Percentiles rank a stretch among this genome's conserved stretches.
Evolutionary conservation across 2,113 vertebrate species (phyloP).

Genomic region (Mugil cephalus): DNA sequence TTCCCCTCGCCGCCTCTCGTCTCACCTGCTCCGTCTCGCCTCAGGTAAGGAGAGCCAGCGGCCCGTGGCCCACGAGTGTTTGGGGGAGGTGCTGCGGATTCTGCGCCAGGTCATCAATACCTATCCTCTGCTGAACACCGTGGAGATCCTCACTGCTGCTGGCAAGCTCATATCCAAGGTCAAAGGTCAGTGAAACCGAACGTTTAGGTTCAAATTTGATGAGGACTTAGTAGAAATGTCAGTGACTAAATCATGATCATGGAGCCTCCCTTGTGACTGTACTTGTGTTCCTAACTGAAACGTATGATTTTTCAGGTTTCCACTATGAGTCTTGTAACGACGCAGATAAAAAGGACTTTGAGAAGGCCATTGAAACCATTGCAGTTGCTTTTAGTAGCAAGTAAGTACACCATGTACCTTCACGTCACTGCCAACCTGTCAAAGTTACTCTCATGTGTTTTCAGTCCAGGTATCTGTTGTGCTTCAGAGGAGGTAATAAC

Average conservation of each 20-base stretch:
- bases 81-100: conserved; percentile 92
- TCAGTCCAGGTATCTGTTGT: too few relatives aligned
- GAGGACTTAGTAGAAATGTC: too few relatives aligned
- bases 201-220: too few relatives aligned
- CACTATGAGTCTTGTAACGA: conserved; percentile 93
- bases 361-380: conserved; percentile 94
- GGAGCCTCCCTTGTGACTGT: neutral
- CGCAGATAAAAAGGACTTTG: conserved; percentile 91
- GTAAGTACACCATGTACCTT: conserved; percentile 80
- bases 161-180: conserved; percentile 96
- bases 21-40: neutral
- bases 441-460: neutral
- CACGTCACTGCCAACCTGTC: neutral
- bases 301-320: conserved; percentile 82
- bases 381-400: conserved; percentile 98
- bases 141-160: conserved; percentile 94
- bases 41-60: conserved; percentile 89
- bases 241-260: too few relatives aligned
- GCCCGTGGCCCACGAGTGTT: conserved; percentile 90
- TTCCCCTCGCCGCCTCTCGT: neutral
- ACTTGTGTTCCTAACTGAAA: neutral
- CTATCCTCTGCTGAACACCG: conserved; percentile 94
- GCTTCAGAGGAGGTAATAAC: too few relatives aligned
- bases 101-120: conserved; percentile 92
- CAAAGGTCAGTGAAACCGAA: conserved; percentile 89